A percentile compares a stretch with the other conserved stretches of the same genome.
Conservation (phyloP, 2,113 vertebrate species). For the Mormoops blainvillei region DNA sequence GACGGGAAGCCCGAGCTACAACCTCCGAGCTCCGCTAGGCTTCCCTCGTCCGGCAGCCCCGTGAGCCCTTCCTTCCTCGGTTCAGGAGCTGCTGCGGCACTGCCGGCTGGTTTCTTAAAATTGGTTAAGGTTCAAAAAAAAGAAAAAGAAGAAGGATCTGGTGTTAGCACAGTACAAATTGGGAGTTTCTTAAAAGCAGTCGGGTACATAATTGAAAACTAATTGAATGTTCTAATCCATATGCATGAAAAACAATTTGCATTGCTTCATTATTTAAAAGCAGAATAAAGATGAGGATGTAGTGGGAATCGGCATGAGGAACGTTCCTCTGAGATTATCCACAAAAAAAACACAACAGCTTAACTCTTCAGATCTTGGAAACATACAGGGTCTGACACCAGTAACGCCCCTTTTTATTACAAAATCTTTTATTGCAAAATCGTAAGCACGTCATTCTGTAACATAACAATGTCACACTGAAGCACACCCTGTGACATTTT, state of each 20-base stretch:
- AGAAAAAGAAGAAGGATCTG: not conserved
- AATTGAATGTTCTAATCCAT: constrained; percentile 66
- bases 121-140: constrained; percentile 16
- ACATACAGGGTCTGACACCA: too few relatives aligned
- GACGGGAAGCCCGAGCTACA: too few relatives aligned
- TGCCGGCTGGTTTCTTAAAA: not conserved
- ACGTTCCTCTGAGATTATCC: not conserved
- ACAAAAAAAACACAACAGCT: not conserved
- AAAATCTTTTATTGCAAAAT: too few relatives aligned
- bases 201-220: constrained; percentile 62
- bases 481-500: too few relatives aligned
- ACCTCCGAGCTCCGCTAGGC: not conserved
- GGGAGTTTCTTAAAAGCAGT: constrained; percentile 56
- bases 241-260: constrained; percentile 58
- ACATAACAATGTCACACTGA: too few relatives aligned
- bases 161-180: not conserved
- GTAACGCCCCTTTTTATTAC: too few relatives aligned
- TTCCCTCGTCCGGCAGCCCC: not conserved
- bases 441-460: too few relatives aligned
- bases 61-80: not conserved
- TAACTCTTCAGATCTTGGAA: not conserved
- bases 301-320: not conserved
- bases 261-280: constrained; percentile 59
- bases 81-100: not conserved
- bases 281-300: not conserved